Conservation (phyloP, 2,113 vertebrate species). For the Trichechus manatus region DNA sequence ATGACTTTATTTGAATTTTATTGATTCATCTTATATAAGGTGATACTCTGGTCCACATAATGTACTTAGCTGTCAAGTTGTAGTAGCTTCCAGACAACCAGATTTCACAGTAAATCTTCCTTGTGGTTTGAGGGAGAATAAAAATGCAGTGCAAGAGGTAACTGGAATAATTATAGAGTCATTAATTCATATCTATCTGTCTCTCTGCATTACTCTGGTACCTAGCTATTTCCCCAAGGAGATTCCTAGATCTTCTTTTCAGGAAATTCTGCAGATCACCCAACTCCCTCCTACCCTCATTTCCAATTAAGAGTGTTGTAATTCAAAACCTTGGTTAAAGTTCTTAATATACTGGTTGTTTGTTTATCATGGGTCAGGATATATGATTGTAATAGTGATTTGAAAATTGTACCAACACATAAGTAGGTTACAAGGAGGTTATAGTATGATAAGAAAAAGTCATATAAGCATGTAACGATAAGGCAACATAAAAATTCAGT, state of each 20-base stretch:
- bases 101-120: slow-evolving; percentile 54
- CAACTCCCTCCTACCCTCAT: background rate
- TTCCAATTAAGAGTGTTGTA: slow-evolving; percentile 31
- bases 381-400: background rate
- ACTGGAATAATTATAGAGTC: slow-evolving; percentile 29
- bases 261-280: slow-evolving; percentile 1
- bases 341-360: background rate
- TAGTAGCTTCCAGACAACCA: slow-evolving; percentile 37
- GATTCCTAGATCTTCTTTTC: background rate
- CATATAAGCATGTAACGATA: background rate
- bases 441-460: background rate
- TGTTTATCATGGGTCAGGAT: slow-evolving; percentile 46
- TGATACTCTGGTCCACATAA: slow-evolving; percentile 60
- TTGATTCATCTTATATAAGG: slow-evolving; percentile 69
- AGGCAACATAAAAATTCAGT: background rate
- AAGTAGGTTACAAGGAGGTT: background rate
- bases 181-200: slow-evolving; percentile 55
- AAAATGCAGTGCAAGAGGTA: slow-evolving; percentile 34
- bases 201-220: background rate
- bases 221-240: background rate
- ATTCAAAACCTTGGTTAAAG: slow-evolving; percentile 43
- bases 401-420: background rate
- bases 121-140: background rate
- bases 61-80: slow-evolving; percentile 66
- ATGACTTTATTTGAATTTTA: slow-evolving; percentile 73